A percentile compares a stretch with the other conserved stretches of the same genome.
phyloP scores from a whole-genome alignment of 2,888 invertebrate species.

The Malthinus seriepunctatus region DNA sequence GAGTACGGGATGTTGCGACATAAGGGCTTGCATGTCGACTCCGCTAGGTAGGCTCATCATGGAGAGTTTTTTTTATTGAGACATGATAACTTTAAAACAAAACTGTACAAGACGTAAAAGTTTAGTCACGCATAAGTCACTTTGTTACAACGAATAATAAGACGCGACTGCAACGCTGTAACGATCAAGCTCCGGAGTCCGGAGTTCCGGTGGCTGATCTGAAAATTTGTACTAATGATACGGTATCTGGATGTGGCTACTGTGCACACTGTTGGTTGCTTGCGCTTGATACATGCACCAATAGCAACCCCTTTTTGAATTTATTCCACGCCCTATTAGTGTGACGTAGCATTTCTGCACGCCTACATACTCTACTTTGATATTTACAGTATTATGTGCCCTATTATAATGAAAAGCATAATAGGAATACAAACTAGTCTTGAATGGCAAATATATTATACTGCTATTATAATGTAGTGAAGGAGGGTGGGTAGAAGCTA shows the following conservation, averaged over 20 bases:
- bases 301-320: slow-evolving; percentile 33
- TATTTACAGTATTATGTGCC: slow-evolving; percentile 52
- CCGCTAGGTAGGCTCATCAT: slow-evolving; percentile 83
- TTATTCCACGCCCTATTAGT: slow-evolving; percentile 35
- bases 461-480: slow-evolving; percentile 44
- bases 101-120: slow-evolving; percentile 3
- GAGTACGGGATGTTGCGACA: slow-evolving; percentile 83
- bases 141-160: slow-evolving; percentile 2
- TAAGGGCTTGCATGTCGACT: slow-evolving; percentile 83
- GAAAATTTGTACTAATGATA: slow-evolving; percentile 30
- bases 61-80: slow-evolving; percentile 3
- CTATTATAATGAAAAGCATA: slow-evolving; percentile 48
- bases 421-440: slow-evolving; percentile 55
- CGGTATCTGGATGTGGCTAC: slow-evolving; percentile 36
- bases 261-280: slow-evolving; percentile 51
- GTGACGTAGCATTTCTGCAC: slow-evolving; percentile 33
- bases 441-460: slow-evolving; percentile 52
- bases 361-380: slow-evolving; percentile 33
- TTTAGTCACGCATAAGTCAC: not conserved
- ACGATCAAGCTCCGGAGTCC: slow-evolving; percentile 19
- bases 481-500: slow-evolving; percentile 18
- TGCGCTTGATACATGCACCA: slow-evolving; percentile 49
- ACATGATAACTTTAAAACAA: slow-evolving; percentile 37
- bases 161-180: slow-evolving; percentile 7
- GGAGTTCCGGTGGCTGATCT: slow-evolving; percentile 31